Conservation (phyloP, 2,797 vertebrate species). For the Coluber constrictor region DNA sequence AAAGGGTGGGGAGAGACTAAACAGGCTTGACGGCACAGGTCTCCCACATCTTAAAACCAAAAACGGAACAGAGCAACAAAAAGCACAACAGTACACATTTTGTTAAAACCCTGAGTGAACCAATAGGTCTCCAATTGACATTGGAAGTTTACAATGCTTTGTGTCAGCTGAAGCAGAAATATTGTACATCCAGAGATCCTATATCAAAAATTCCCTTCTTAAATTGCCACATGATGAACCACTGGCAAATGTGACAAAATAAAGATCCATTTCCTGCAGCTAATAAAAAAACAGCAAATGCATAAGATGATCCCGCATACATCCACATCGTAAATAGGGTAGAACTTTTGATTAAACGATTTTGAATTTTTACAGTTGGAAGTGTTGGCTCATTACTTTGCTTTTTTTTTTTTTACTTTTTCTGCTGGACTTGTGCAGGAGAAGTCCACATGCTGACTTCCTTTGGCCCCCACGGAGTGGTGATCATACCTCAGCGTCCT, state of each 20-base stretch:
- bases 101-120: neutral
- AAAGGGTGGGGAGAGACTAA: neutral
- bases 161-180: neutral
- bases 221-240: neutral
- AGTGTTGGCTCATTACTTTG: neutral
- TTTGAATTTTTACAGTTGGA: neutral
- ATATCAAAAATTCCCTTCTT: neutral
- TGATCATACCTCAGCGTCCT: constrained; percentile 92
- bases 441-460: constrained; percentile 82
- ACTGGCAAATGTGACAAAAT: neutral
- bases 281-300: neutral
- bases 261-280: neutral
- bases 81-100: neutral
- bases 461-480: constrained; percentile 90
- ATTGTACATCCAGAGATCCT: neutral
- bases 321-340: neutral
- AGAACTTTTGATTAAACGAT: neutral
- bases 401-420: constrained; percentile 5
- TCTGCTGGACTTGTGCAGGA: constrained; percentile 70
- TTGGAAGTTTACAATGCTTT: neutral
- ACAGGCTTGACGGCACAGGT: neutral
- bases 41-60: neutral
- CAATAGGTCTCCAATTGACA: neutral
- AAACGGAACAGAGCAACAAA: neutral
- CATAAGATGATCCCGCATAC: neutral